Conservation (phyloP, 2,888 invertebrate species). For the Himalopsyche tibetana region DNA sequence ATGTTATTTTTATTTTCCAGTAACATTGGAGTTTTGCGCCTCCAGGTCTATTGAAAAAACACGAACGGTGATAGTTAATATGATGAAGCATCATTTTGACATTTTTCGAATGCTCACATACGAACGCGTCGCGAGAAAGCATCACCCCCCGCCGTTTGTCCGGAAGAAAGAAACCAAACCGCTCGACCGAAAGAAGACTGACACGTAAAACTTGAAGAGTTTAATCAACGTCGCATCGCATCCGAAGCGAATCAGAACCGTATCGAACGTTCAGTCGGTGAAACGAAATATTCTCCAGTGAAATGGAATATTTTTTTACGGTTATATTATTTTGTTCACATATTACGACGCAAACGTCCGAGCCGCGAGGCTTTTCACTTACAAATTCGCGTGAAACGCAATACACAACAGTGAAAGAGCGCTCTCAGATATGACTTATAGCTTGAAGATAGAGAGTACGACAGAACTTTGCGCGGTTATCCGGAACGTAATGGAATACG, state of each 20-base stretch:
- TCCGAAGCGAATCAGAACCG: background rate
- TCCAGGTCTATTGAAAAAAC: constrained; percentile 31
- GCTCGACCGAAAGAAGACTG: constrained; percentile 41
- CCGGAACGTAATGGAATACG: no score
- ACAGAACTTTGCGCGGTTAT: no score
- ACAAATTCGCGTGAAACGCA: no score
- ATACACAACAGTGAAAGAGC: no score
- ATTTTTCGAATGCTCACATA: background rate
- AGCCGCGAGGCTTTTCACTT: no score
- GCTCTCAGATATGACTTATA: no score
- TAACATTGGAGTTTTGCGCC: constrained; percentile 60
- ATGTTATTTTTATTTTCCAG: constrained; percentile 50
- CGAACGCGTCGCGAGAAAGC: background rate
- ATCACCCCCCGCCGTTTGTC: background rate
- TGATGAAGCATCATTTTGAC: constrained; percentile 12
- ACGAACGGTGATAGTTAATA: constrained; percentile 36
- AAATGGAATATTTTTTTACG: no score
- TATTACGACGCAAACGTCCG: no score
- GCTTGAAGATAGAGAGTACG: no score
- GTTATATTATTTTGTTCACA: no score
- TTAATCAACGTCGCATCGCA: background rate
- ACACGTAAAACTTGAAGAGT: constrained; percentile 41
- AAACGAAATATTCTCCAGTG: constrained; percentile 8
- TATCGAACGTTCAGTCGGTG: background rate
- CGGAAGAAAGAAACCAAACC: background rate